Percentiles rank a stretch among this genome's conserved stretches.
Evolutionary conservation across 2,797 vertebrate species (phyloP).

Genomic region (Pelochelys cantorii): DNA sequence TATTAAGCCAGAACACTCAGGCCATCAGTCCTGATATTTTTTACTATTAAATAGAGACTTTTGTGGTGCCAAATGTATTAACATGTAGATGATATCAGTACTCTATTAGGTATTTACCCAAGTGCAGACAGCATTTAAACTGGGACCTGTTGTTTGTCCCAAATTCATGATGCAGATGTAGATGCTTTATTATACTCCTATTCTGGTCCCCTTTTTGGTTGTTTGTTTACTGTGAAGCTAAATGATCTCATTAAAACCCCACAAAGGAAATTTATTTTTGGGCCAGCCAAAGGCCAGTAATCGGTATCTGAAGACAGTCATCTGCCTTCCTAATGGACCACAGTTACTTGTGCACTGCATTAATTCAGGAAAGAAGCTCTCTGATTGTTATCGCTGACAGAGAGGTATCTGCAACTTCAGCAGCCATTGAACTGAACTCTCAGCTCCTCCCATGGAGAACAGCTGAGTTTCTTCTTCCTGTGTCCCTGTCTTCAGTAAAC

Average conservation of each 20-base stretch:
- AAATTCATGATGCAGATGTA: conserved; percentile 44
- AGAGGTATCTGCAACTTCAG: conserved; percentile 39
- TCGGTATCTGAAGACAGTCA: conserved; percentile 64
- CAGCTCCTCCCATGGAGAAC: conserved; percentile 9
- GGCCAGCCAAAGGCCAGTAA: conserved; percentile 53
- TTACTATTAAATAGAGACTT: conserved; percentile 47
- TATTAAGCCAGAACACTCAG: conserved; percentile 34
- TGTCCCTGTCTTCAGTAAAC: background rate
- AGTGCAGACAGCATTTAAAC: conserved; percentile 52
- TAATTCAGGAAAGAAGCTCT: conserved; percentile 72
- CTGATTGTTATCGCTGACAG: conserved; percentile 40
- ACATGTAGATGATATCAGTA: conserved; percentile 54
- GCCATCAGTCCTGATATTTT: background rate
- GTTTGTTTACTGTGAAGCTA: background rate
- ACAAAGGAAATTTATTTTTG: conserved; percentile 56
- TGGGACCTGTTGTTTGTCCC: conserved; percentile 61
- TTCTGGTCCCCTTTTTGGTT: background rate
- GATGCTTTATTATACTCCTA: conserved; percentile 48
- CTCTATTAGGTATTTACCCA: conserved; percentile 60
- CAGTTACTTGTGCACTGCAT: conserved; percentile 71
- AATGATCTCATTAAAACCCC: conserved; percentile 69
- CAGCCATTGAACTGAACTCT: conserved; percentile 18
- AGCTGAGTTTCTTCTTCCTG: background rate
- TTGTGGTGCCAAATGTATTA: conserved; percentile 48
- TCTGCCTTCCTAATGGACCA: conserved; percentile 69